Evolutionary conservation across 2,888 invertebrate genomes (phyloP).

Genomic region (Drosophila picticornis): DNA sequence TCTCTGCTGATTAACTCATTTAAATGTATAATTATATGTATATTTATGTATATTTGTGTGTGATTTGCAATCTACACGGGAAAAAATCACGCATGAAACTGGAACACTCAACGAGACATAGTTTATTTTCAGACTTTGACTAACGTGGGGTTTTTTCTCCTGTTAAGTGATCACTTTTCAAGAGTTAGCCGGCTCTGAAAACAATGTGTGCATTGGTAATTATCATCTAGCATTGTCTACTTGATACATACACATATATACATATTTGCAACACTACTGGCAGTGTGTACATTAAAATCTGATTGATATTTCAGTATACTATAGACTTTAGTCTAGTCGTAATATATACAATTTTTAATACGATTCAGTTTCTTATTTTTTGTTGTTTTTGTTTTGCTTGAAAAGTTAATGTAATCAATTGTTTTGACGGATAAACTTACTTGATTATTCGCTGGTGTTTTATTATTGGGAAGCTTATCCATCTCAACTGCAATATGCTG

Average conservation of each 20-base stretch:
- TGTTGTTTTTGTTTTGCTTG: background rate
- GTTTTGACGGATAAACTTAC: constrained; percentile 43
- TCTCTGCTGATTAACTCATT: constrained; percentile 32
- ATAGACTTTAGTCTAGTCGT: constrained; percentile 7
- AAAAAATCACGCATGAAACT: constrained; percentile 24
- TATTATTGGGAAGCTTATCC: constrained; percentile 41
- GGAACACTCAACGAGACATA: constrained; percentile 1
- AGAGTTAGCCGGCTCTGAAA: constrained; percentile 5
- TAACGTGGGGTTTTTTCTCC: constrained; percentile 56
- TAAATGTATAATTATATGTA: constrained; percentile 7
- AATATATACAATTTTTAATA: constrained; percentile 17
- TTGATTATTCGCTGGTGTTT: constrained; percentile 38
- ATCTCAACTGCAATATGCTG: constrained; percentile 63
- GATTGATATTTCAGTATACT: constrained; percentile 19
- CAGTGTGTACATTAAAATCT: constrained; percentile 20
- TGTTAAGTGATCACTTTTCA: constrained; percentile 29
- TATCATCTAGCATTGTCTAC: constrained; percentile 36
- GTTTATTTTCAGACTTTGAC: constrained; percentile 42
- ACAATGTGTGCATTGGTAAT: constrained; percentile 46
- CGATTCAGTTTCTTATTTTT: constrained; percentile 3
- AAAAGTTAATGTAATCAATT: constrained; percentile 23
- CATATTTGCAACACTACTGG: constrained; percentile 6
- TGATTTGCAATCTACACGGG: background rate
- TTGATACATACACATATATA: background rate
- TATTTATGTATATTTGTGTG: constrained; percentile 1